phyloP scores from a whole-genome alignment of 92 coral and sea anemone species.

The Muricea muricata region DNA sequence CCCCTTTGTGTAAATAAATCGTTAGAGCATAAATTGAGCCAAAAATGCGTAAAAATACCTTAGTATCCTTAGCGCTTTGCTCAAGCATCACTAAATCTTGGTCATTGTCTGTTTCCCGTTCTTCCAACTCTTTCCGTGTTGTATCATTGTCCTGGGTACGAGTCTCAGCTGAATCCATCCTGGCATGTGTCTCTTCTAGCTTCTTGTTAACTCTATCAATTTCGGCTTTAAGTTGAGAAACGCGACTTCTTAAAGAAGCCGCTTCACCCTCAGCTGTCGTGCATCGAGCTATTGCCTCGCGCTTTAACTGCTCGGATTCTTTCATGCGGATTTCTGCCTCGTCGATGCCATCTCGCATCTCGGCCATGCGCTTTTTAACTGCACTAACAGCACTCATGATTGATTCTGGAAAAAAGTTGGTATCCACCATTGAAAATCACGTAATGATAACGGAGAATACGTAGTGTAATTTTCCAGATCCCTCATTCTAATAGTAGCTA shows the following conservation, averaged over 20 bases:
- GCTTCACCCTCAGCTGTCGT: constrained; percentile 1
- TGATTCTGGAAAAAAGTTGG: neutral
- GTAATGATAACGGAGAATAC: too few species aligned
- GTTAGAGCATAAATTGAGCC: too few species aligned
- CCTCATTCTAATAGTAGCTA: too few species aligned
- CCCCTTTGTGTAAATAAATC: too few species aligned
- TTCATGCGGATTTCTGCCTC: constrained; percentile 79
- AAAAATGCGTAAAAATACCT: too few species aligned
- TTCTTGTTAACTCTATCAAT: constrained; percentile 56
- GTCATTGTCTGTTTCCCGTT: constrained; percentile 81
- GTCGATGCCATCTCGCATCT: constrained; percentile 74
- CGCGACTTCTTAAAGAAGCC: constrained; percentile 17
- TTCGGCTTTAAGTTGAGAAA: constrained; percentile 46
- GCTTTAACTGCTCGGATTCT: constrained; percentile 56
- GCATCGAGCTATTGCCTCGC: constrained; percentile 58
- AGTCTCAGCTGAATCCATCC: constrained; percentile 29
- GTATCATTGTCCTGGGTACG: constrained; percentile 72
- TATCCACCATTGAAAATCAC: too few species aligned
- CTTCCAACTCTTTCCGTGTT: constrained; percentile 78
- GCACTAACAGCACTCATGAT: constrained; percentile 10
- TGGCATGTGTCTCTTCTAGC: constrained; percentile 60
- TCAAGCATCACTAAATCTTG: constrained; percentile 74
- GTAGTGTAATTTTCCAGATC: too few species aligned
- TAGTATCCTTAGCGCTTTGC: constrained; percentile 61
- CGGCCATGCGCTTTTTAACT: constrained; percentile 69